phyloP scores from a whole-genome alignment of 2,113 vertebrate genomes.

The Anguilla japonica region DNA sequence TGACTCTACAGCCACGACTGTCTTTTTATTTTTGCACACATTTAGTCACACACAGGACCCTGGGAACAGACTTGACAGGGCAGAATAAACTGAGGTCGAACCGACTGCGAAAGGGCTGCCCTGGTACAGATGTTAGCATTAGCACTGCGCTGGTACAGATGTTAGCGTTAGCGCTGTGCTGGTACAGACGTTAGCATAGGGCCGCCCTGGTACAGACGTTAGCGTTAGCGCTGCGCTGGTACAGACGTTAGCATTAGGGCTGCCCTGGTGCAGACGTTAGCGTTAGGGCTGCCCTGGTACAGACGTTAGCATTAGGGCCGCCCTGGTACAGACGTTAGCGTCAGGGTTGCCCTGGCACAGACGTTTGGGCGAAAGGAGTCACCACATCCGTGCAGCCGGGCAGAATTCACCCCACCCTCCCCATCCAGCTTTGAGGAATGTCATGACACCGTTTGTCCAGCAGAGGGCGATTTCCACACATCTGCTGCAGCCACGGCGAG shows the following conservation, averaged over 20 bases:
- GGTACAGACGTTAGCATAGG: no score
- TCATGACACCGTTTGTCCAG: not conserved
- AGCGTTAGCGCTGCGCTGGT: no score
- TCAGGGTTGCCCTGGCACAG: not conserved
- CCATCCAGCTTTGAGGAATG: not conserved
- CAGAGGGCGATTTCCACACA: not conserved
- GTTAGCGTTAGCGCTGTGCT: no score
- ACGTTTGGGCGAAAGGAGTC: not conserved
- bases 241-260: no score
- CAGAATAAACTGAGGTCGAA: not conserved
- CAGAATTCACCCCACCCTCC: not conserved
- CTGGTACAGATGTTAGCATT: no score
- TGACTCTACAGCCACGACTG: not conserved
- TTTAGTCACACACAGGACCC: not conserved
- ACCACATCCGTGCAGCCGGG: not conserved
- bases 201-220: no score
- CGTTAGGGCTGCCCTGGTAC: no score
- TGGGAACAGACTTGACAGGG: not conserved
- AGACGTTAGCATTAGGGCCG: no score
- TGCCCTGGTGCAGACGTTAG: no score
- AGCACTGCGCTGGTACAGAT: no score
- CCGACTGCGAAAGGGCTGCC: not conserved
- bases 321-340: no score
- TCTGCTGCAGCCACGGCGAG: not conserved
- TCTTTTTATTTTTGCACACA: not conserved